Evolutionary conservation across 2,113 vertebrate genomes (phyloP).

Genomic region (Aleadryas rufinucha): DNA sequence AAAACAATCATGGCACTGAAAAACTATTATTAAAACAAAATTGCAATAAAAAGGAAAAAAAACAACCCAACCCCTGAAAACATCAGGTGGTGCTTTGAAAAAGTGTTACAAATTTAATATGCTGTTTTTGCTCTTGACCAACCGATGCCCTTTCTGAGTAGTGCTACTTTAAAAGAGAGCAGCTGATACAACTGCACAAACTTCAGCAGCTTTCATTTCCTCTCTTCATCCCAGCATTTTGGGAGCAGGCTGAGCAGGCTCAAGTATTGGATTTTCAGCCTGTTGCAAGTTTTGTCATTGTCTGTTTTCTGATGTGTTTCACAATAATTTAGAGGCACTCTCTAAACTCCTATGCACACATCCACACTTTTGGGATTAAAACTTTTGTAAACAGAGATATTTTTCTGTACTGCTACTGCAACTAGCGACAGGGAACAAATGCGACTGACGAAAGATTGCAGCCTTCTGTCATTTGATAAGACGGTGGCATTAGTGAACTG

Average conservation of each 20-base stretch:
- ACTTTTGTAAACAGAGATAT: slow-evolving; percentile 1
- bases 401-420: background rate
- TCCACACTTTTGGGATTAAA: background rate
- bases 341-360: background rate
- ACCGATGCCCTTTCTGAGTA: background rate
- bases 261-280: background rate
- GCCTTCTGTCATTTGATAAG: slow-evolving; percentile 69
- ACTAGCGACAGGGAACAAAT: slow-evolving; percentile 76
- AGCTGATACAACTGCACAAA: background rate
- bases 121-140: background rate
- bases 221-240: background rate
- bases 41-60: background rate
- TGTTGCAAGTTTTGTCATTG: background rate
- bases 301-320: background rate
- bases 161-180: background rate
- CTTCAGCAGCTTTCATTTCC: slow-evolving; percentile 8
- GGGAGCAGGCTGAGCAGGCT: background rate
- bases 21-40: background rate
- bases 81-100: background rate
- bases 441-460: slow-evolving; percentile 73
- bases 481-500: slow-evolving; percentile 26
- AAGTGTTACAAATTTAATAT: background rate
- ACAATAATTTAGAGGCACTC: background rate
- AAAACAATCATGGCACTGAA: background rate
- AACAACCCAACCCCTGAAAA: background rate